Base-by-base conservation (phyloP, 2,888 invertebrate species). In the Noctuana brunneofusca region DNA sequence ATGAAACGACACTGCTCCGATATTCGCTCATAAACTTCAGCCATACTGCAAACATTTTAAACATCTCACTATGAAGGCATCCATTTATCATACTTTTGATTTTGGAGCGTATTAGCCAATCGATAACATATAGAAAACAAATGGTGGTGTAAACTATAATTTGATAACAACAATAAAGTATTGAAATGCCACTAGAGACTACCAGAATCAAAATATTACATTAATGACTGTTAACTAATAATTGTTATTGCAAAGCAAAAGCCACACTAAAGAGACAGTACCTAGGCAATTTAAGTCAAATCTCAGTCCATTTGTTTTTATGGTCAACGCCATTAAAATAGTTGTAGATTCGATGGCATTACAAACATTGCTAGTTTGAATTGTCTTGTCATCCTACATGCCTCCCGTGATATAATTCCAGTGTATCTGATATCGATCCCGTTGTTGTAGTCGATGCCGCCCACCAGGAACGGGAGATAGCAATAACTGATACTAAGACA, bases 1-100 rank as follows among this genome's bases (percentile, higher is more conserved):
- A 59, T 59, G 52, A 50, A 58, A 41, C 20, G 8, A 41, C 12
- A 41, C 12, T 58, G 50, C 50, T 49, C 18, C 58, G 22, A 24
- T 58, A 24, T 58, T 50, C 38, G 22, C 50, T 38, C 27, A 50
- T 27, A 38, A 56, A 43, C 43, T 30, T 24, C 8, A 50, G n/a
- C n/a, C n/a, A n/a, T n/a, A 14, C 16, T 50, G 27, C 14, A 0
- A 12, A 20, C 46, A 18, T 12, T 3, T 35, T 35, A 8, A 35
- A 35, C 35, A 35, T 3, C 32, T 12, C 32, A 32, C 35, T 24
- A 24, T 24, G 4, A 24, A 24, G 24, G 4, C 4, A 24, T 24
- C 24, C 24, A 24, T 24, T 5, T 3, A 24, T 24, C 24, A 24
- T 5, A 24, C 24, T 5, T 24, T n/a, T n/a, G n/a, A 24, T 5